Evolutionary conservation across 92 coral and sea anemone species (phyloP), one percentile per base, ranked within the genome.

Genomic region (Epizoanthus illoricatus): DNA sequence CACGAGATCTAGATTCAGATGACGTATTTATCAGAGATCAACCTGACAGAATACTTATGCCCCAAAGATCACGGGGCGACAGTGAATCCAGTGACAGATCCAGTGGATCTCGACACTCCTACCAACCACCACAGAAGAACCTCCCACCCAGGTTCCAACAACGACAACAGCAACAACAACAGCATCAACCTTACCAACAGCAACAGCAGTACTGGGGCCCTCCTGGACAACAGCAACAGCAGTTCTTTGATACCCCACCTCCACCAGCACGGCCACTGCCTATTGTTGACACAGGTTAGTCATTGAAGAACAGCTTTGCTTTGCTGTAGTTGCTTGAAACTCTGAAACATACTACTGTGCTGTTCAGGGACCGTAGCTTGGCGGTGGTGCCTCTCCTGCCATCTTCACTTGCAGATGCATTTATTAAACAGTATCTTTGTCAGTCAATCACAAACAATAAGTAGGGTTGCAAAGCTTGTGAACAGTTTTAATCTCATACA

Each of bases 121-220:
- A 87, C 85, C 90, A 85, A 75, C 90, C 89, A 65, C 90, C 82
- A 69, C 90, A 88, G 60, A 88, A 91, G 71, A 91, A 88, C 63
- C 80, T 93, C 65, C 97, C 97, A 57, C 97, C 97, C 65, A 86
- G 97, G 13, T 93, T 93, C 62, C 94, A 91, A 75, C 92, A 91
- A 58, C 92, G 89, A 65, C 90, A 84, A 23, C 94, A 85, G 54
- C 90, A 86, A 24, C 97, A 88, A 76, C 79, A 81, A 47, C 93
- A 85, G 69, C 85, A 90, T 39, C 91, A 85, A 49, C 64, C 87
- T 43, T 79, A 86, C 45, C 87, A 84, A 36, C 90, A 79, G 41
- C 66, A 75, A 17, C 81, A 40, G 40, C 82, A 61, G 10, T 75
- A 41, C 39, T 75, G 75, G 79, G 85, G 69, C 11, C 80, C 80